Percentiles rank a stretch among this genome's conserved stretches.
Evolutionary conservation across 2,113 vertebrate genomes (phyloP).

Genomic region (Physeter macrocephalus): DNA sequence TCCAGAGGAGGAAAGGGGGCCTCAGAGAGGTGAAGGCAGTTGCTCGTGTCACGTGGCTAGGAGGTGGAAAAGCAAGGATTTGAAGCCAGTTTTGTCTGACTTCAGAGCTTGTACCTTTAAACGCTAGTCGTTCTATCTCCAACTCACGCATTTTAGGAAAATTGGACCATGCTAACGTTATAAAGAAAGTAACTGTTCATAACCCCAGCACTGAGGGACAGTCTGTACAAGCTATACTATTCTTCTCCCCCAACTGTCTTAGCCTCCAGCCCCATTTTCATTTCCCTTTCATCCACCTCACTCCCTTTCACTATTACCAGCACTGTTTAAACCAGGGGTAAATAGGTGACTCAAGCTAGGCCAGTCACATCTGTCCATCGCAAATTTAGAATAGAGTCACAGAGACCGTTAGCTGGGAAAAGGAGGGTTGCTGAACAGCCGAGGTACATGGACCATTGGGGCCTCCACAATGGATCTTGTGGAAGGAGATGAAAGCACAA

Average conservation of each 20-base stretch:
- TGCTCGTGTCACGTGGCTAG: background rate
- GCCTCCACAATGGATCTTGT: background rate
- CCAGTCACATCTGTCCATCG: background rate
- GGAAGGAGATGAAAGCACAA: background rate
- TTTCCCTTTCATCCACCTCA: background rate
- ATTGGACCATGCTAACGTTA: background rate
- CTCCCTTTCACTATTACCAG: background rate
- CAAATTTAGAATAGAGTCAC: background rate
- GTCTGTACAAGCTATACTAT: background rate
- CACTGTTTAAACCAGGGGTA: background rate
- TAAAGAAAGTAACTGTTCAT: background rate
- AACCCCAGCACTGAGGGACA: background rate
- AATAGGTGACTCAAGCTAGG: background rate
- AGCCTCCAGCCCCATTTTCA: background rate
- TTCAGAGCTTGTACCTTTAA: background rate
- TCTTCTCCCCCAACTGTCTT: background rate
- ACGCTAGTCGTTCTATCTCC: background rate
- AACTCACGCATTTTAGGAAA: background rate
- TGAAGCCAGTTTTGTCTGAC: background rate
- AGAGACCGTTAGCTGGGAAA: background rate
- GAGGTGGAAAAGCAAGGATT: background rate
- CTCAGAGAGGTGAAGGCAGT: background rate
- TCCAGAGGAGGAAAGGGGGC: background rate
- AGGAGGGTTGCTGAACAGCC: background rate
- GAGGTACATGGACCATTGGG: fast-evolving